Evolutionary conservation across 2,888 invertebrate species (phyloP), one percentile per base, ranked within the genome.

Genomic region (Drosophila paranaensis): DNA sequence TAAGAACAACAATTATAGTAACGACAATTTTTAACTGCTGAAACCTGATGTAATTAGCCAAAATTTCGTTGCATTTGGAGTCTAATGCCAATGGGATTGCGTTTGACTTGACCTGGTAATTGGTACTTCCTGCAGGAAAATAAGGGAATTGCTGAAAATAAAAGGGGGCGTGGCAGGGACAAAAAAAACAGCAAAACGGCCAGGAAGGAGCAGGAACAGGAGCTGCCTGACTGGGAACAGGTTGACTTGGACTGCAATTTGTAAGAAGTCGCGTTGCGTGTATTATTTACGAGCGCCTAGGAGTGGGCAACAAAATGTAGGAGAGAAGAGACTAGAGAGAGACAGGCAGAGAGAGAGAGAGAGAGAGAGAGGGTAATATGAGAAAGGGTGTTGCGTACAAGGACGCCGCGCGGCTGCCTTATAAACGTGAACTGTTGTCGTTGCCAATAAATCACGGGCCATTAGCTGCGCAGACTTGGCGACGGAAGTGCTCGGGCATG

Each of bases 391-490:
- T 37, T 73, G 54, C 60, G 65, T 39, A 77, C 80, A 79, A 84
- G 87, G 84, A 81, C 84, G 71, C 60, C 84, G 71, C 58, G 27
- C 60, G 16, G 60, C 57, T 46, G 71, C 56, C 55, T 76, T 77
- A 76, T 56, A 73, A 68, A 64, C 82, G 71, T 46, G 65, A 67
- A 80, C 76, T 79, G 83, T 81, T 89, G 80, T 82, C 84, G 71
- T 74, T 74, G 78, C 77, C 85, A 89, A 90, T 90, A 90, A 90
- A 90, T 90, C 90, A 90, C 78, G 80, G 76, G 61, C 77, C 82
- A 80, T 75, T 88, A 88, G 83, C 83, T 71, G 50, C 56, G 57
- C 71, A 61, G 79, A 71, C 78, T 71, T 78, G 78, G 71, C 78
- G 75, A 78, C 79, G 79, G 75, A 75, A 75, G 68, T 71, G 35